These are phyloP conservation scores for Nannobrachium achirus DNA, from an alignment of 2,113 vertebrate species.

Conservation along the genomic window DNA sequence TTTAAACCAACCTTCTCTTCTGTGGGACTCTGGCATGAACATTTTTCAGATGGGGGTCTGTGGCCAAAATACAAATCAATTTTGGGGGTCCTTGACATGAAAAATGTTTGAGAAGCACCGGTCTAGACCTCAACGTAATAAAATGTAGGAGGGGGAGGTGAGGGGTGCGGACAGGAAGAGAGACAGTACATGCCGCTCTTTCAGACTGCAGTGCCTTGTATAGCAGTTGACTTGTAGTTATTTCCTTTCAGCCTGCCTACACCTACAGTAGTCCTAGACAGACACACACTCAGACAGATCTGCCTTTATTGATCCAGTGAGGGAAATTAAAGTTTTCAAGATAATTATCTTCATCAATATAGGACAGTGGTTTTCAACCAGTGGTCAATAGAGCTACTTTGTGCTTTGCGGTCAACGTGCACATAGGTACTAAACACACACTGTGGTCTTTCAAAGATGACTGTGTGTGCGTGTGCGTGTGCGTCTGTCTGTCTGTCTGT, in stretches of 20 bases:
- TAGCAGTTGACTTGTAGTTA: not conserved
- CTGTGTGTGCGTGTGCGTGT: constrained; percentile 17
- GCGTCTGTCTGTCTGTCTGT: constrained; percentile 17
- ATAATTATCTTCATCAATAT: no score
- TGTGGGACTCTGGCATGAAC: no score
- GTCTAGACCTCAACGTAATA: not conserved
- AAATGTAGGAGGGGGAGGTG: no score
- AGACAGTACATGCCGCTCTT: not conserved
- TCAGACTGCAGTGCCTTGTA: not conserved
- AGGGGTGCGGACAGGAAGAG: not conserved
- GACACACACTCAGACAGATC: no score
- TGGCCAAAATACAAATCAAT: no score
- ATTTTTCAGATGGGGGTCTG: no score
- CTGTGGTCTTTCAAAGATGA: not conserved
- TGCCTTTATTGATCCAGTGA: no score
- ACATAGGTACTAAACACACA: not conserved
- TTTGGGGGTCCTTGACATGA: no score
- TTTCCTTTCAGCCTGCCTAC: constrained; percentile 37
- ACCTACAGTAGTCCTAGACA: not conserved
- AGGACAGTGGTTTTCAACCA: no score
- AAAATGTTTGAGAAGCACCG: no score
- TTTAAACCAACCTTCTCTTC: no score
- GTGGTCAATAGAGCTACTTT: not conserved
- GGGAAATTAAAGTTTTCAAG: no score
- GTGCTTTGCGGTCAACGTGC: not conserved